These are phyloP conservation scores for Drosophila malerkotliana DNA, from an alignment of 1,140 invertebrate genomes.

Conservation along the genomic window DNA sequence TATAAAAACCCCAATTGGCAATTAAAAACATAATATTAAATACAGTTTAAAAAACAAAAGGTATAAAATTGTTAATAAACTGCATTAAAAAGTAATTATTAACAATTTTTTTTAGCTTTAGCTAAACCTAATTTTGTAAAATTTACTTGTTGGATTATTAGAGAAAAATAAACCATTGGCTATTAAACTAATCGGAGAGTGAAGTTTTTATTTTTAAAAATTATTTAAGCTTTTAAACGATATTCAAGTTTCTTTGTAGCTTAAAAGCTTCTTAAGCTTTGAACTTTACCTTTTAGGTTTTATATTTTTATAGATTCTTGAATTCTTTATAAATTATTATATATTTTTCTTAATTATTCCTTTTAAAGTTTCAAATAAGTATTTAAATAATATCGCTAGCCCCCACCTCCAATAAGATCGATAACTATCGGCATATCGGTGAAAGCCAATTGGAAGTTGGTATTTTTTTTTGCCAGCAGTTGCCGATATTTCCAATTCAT, in stretches of 20 bases:
- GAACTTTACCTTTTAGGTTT: background rate
- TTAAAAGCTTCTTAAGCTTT: too few species aligned
- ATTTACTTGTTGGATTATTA: constrained; percentile 2
- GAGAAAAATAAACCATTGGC: background rate
- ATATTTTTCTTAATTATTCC: too few species aligned
- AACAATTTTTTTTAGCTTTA: constrained; percentile 1
- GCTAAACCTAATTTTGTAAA: constrained; percentile 3
- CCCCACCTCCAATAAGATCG: background rate
- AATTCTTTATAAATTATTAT: too few species aligned
- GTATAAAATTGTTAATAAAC: background rate
- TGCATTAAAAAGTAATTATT: background rate
- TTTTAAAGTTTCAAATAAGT: too few species aligned
- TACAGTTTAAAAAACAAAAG: too few species aligned
- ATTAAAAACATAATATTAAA: background rate
- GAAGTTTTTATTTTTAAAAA: background rate
- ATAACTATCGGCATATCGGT: background rate
- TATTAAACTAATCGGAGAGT: background rate
- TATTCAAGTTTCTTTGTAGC: background rate
- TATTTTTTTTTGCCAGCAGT: background rate
- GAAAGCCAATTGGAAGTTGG: background rate
- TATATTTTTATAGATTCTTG: too few species aligned
- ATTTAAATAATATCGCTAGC: background rate
- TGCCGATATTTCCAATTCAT: too few species aligned
- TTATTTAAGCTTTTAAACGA: background rate
- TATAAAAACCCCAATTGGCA: background rate